These are phyloP conservation scores for Cyphomyrus discorhynchus DNA, from an alignment of 2,113 vertebrate genomes.

Conservation along the genomic window DNA sequence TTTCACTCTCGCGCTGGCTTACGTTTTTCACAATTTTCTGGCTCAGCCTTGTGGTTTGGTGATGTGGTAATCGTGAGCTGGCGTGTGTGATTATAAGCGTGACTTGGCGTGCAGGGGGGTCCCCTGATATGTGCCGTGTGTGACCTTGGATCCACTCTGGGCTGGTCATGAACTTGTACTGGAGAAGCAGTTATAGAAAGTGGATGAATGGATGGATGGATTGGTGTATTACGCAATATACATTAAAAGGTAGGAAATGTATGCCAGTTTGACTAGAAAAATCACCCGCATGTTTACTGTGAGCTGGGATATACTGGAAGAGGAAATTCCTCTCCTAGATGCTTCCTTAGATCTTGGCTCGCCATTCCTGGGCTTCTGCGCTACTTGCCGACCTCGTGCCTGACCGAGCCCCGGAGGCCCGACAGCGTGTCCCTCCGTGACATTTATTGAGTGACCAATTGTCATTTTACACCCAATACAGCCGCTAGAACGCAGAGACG, in stretches of 20 bases:
- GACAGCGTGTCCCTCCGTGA: not conserved
- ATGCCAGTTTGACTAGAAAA: not conserved
- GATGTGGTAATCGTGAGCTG: not conserved
- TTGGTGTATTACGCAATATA: not conserved
- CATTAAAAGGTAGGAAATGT: not conserved
- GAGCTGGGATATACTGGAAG: not conserved
- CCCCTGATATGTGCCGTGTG: not conserved
- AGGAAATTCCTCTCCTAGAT: not conserved
- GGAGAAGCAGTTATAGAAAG: not conserved
- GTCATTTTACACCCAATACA: not conserved
- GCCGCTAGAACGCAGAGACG: not conserved
- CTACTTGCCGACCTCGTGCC: not conserved
- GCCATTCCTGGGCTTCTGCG: not conserved
- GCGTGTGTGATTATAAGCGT: not conserved
- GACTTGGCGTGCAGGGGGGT: not conserved
- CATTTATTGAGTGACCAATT: not conserved
- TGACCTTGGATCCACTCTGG: not conserved
- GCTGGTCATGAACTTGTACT: not conserved
- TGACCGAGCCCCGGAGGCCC: not conserved
- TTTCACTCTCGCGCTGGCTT: not conserved
- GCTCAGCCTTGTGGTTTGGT: not conserved
- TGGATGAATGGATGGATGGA: not conserved
- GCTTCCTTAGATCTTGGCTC: not conserved
- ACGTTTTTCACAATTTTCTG: not conserved
- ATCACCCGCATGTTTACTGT: not conserved